phyloP scores from a whole-genome alignment of 2,888 invertebrate genomes.

The Podabrus alpinus region DNA sequence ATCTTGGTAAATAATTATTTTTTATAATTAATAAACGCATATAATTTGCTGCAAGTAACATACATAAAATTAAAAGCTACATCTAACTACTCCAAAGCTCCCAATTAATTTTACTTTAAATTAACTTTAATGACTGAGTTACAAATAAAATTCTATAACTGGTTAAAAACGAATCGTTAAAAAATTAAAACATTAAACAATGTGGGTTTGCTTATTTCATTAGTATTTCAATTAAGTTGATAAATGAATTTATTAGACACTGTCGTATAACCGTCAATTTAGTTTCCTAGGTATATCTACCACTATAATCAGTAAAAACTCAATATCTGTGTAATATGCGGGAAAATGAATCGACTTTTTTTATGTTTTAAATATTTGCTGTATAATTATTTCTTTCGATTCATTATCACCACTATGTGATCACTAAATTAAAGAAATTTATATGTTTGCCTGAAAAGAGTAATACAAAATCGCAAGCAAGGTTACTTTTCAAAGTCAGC shows the following conservation, averaged over 20 bases:
- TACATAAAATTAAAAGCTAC: neutral
- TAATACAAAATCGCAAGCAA: too few relatives aligned
- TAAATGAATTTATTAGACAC: constrained; percentile 36
- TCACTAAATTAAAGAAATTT: neutral
- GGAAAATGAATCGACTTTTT: neutral
- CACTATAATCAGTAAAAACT: constrained; percentile 16
- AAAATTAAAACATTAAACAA: constrained; percentile 33
- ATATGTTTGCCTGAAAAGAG: too few relatives aligned
- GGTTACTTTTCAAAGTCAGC: too few relatives aligned
- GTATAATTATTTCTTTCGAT: neutral
- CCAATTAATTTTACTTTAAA: constrained; percentile 8
- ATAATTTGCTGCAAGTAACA: neutral
- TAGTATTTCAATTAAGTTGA: constrained; percentile 36
- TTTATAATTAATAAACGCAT: neutral
- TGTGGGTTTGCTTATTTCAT: constrained; percentile 36
- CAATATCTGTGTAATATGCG: neutral
- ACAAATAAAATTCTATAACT: constrained; percentile 19
- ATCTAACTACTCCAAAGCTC: neutral
- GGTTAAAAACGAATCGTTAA: constrained; percentile 24
- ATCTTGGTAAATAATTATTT: neutral
- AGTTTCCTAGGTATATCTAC: constrained; percentile 28
- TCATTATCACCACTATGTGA: neutral
- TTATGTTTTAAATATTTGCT: neutral
- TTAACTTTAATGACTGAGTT: constrained; percentile 14
- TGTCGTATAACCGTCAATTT: constrained; percentile 21